Percentiles rank a stretch among this genome's conserved stretches.
Conservation (phyloP, 35 echinoderm and acorn worm genomes). For the Ophioderma brevispina region DNA sequence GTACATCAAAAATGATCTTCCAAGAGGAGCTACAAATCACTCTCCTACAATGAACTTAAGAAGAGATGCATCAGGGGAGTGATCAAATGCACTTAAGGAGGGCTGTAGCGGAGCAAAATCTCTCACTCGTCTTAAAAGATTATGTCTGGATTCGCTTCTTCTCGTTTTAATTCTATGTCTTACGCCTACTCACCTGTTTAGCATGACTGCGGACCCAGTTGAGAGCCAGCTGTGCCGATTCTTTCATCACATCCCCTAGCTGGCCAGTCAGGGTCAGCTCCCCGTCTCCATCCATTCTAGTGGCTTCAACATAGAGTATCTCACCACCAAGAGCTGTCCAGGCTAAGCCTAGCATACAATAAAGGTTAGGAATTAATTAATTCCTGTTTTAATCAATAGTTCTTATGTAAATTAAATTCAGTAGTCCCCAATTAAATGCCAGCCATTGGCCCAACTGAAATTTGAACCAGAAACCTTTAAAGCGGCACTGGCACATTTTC, state of each 20-base stretch:
- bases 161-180: too few relatives aligned
- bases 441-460: neutral
- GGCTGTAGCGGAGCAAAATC: too few relatives aligned
- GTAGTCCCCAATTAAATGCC: neutral
- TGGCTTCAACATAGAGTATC: slow-evolving; percentile 97
- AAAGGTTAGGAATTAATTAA: neutral
- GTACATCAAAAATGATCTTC: too few relatives aligned
- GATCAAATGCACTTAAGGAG: too few relatives aligned
- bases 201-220: slow-evolving; percentile 97
- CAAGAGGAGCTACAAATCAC: too few relatives aligned
- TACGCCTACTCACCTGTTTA: slow-evolving; percentile 70
- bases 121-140: too few relatives aligned
- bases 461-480: too few relatives aligned
- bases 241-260: slow-evolving; percentile 98
- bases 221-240: slow-evolving; percentile 89
- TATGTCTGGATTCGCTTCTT: too few relatives aligned
- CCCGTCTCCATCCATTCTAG: slow-evolving; percentile 96
- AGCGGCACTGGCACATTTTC: too few relatives aligned
- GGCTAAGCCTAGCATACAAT: too few relatives aligned
- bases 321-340: slow-evolving; percentile 96
- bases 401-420: neutral
- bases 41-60: too few relatives aligned
- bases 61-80: too few relatives aligned
- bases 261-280: slow-evolving; percentile 93
- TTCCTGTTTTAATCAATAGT: neutral